Conservation (phyloP, 2,797 vertebrate genomes). For the Sternotherus odoratus region DNA sequence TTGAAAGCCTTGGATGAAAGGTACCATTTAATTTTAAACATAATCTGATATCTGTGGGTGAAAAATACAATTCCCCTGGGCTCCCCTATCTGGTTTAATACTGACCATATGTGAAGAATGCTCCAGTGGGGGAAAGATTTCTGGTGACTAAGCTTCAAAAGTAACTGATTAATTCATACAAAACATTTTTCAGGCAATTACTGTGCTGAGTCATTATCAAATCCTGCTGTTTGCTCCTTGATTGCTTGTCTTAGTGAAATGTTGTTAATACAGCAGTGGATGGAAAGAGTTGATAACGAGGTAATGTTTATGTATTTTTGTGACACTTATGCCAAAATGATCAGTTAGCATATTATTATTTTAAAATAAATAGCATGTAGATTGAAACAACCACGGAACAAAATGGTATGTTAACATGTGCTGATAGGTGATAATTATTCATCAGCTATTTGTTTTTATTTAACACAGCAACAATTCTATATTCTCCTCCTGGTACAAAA, state of each 20-base stretch:
- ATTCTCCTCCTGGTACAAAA: neutral
- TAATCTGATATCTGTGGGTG: neutral
- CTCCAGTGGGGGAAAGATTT: neutral
- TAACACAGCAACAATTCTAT: neutral
- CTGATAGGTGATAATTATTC: slow-evolving; percentile 52
- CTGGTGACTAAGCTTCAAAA: neutral
- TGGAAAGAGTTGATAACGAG: slow-evolving; percentile 65
- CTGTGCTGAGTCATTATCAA: neutral
- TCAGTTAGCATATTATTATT: slow-evolving; percentile 52
- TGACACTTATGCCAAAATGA: slow-evolving; percentile 53
- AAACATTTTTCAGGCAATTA: slow-evolving; percentile 15
- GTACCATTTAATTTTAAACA: neutral
- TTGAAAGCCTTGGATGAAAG: slow-evolving; percentile 9
- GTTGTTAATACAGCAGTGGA: slow-evolving; percentile 60
- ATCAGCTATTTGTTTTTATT: neutral
- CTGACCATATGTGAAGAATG: neutral
- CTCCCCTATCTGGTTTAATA: neutral
- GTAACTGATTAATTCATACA: neutral
- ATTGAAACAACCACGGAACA: slow-evolving; percentile 31
- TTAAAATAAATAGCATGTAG: slow-evolving; percentile 68
- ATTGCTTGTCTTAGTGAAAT: slow-evolving; percentile 61
- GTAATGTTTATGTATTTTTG: slow-evolving; percentile 67
- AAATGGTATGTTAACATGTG: slow-evolving; percentile 35
- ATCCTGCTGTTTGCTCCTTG: slow-evolving; percentile 45
- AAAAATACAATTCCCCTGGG: slow-evolving; percentile 27